These are phyloP conservation scores for Thamnophis elegans DNA, from an alignment of 2,797 vertebrate species.

Conservation along the genomic window DNA sequence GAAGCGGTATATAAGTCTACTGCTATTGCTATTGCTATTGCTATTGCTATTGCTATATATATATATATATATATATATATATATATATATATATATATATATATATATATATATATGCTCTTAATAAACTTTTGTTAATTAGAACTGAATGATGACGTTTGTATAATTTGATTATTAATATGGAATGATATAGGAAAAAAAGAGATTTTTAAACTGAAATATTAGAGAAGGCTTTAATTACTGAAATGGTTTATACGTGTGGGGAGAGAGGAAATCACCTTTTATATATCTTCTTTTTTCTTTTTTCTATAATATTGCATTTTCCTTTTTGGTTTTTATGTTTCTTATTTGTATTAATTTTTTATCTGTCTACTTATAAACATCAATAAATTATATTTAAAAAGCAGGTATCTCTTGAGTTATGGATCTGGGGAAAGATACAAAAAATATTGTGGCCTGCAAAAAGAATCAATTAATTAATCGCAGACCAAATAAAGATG, in stretches of 20 bases:
- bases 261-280: background rate
- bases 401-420: background rate
- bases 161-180: background rate
- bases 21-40: too few species aligned
- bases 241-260: background rate
- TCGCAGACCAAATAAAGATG: background rate
- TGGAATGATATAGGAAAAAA: background rate
- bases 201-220: background rate
- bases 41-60: too few species aligned
- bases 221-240: background rate
- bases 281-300: background rate
- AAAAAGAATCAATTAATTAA: background rate
- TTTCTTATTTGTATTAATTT: background rate
- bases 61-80: too few species aligned
- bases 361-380: background rate
- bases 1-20: too few species aligned
- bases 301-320: background rate
- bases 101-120: too few species aligned
- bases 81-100: too few species aligned
- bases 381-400: background rate
- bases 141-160: background rate
- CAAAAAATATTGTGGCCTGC: background rate
- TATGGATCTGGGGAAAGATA: background rate
- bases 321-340: background rate
- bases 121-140: background rate